Percentiles rank a stretch among this genome's conserved stretches.
These are phyloP conservation scores for Drosophila mauritiana DNA, from an alignment of 1,140 invertebrate species.

Conservation along the genomic window DNA sequence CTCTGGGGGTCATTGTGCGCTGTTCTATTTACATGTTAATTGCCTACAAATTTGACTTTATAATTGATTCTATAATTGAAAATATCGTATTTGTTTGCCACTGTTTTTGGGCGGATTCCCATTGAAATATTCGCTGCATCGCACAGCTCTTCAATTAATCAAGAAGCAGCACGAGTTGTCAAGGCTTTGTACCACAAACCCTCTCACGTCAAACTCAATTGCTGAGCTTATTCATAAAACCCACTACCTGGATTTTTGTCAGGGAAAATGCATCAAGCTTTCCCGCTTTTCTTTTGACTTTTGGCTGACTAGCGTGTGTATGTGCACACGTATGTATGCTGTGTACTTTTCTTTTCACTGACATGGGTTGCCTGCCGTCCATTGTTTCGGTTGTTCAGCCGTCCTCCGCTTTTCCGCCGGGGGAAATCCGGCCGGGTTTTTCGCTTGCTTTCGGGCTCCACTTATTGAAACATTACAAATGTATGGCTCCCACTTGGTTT, in stretches of 20 bases:
- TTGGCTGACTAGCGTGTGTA: slow-evolving; percentile 22
- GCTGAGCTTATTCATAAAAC: slow-evolving; percentile 61
- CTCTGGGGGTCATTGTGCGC: slow-evolving; percentile 10
- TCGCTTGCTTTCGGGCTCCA: slow-evolving; percentile 27
- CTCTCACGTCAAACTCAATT: slow-evolving; percentile 65
- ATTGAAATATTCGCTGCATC: background rate
- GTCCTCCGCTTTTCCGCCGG: slow-evolving; percentile 4
- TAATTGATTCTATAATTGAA: slow-evolving; percentile 60
- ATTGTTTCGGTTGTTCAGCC: slow-evolving; percentile 49
- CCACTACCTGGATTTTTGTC: slow-evolving; percentile 38
- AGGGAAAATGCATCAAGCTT: slow-evolving; percentile 49
- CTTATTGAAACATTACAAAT: slow-evolving; percentile 70
- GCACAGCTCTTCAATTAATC: slow-evolving; percentile 63
- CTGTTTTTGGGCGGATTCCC: background rate
- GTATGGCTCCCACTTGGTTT: slow-evolving; percentile 74
- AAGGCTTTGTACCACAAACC: slow-evolving; percentile 19
- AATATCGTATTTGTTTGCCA: slow-evolving; percentile 35
- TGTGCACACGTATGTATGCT: slow-evolving; percentile 21
- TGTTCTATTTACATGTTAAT: slow-evolving; percentile 42
- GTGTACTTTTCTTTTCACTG: slow-evolving; percentile 27
- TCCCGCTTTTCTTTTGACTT: slow-evolving; percentile 60
- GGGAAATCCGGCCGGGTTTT: background rate
- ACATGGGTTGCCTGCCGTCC: slow-evolving; percentile 63
- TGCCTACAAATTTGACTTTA: slow-evolving; percentile 55
- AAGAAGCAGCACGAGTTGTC: slow-evolving; percentile 28